phyloP scores from a whole-genome alignment of 1,140 invertebrate species.

The Chlorops oryzae region DNA sequence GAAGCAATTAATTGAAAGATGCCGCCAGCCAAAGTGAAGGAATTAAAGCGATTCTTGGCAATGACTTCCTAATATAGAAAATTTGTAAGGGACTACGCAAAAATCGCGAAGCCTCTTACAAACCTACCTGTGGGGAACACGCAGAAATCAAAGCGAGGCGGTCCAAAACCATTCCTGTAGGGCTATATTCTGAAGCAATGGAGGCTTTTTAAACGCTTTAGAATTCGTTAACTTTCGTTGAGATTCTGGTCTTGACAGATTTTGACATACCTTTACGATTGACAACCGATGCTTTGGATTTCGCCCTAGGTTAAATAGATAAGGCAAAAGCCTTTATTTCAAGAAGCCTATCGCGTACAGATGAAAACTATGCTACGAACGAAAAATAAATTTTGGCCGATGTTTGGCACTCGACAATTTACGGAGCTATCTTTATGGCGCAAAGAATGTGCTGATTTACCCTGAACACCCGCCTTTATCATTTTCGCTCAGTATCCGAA shows the following conservation, averaged over 20 bases:
- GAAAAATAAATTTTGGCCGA: slow-evolving; percentile 29
- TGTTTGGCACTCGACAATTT: slow-evolving; percentile 45
- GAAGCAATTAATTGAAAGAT: neutral
- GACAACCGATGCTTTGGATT: slow-evolving; percentile 27
- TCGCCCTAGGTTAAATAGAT: slow-evolving; percentile 31
- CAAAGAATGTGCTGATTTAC: slow-evolving; percentile 19
- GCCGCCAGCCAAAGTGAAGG: slow-evolving; percentile 2
- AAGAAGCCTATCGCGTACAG: slow-evolving; percentile 29
- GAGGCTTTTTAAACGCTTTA: slow-evolving; percentile 43
- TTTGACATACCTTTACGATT: slow-evolving; percentile 30
- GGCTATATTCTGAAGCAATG: slow-evolving; percentile 13
- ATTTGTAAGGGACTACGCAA: slow-evolving; percentile 5
- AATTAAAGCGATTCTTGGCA: slow-evolving; percentile 6
- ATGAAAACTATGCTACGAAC: slow-evolving; percentile 24
- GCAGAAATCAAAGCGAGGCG: slow-evolving; percentile 7
- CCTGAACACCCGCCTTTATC: slow-evolving; percentile 41
- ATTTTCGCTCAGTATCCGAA: slow-evolving; percentile 43
- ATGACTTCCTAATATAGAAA: slow-evolving; percentile 6
- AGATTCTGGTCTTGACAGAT: slow-evolving; percentile 41
- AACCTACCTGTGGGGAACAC: slow-evolving; percentile 4
- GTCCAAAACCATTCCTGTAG: slow-evolving; percentile 1
- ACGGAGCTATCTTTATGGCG: slow-evolving; percentile 24
- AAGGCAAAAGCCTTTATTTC: slow-evolving; percentile 33
- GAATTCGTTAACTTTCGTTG: slow-evolving; percentile 40
- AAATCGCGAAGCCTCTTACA: slow-evolving; percentile 6